Base-by-base conservation (phyloP, 2,888 invertebrate species). In the Chaitophorus viminalis region DNA sequence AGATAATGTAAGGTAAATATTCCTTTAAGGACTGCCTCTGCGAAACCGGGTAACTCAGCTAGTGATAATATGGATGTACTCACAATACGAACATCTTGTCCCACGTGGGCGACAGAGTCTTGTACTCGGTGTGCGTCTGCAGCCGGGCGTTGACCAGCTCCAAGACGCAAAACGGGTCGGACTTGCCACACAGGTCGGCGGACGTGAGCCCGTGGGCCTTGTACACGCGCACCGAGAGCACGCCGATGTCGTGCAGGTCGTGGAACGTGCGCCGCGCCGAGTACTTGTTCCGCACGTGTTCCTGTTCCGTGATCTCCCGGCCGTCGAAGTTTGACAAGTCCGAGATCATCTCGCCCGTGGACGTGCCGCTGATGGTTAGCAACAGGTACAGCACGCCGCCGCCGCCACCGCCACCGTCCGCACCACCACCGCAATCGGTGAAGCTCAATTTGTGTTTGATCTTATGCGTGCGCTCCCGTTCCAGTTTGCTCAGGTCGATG, bases 51-150 rank as follows among this genome's bases (percentile, higher is more conserved):
- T n/a, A n/a, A n/a, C n/a, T n/a, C n/a, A n/a, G n/a, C n/a, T n/a
- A n/a, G n/a, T n/a, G n/a, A n/a, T n/a, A n/a, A n/a, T n/a, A n/a
- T n/a, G n/a, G n/a, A n/a, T n/a, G 33, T 88, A 94, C 96, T 94
- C 92, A 98, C 97, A 99, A 99, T 76, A 97, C 98, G 91, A 99
- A 99, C 90, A 99, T 97, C 92, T 99, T 99, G 93, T 98, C 98
- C 99, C 99, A 99, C 90, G 95, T 97, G 0, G 99, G 99, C 85
- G 95, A 94, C 36, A 99, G 92, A 0, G 99, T 99, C 92, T 99
- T 99, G 92, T 99, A 99, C 92, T 99, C 99, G 0, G 99, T 99
- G 91, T 99, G 98, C 0, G 99, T 99, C 92, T 99, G 99, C 65
- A 99, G 93, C 82, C 99, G 94, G 0, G 98, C 95, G 91, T 99